A percentile compares a stretch with the other conserved stretches of the same genome.
phyloP scores from a whole-genome alignment of 2,888 invertebrate species.

The Campoplex capitator region DNA sequence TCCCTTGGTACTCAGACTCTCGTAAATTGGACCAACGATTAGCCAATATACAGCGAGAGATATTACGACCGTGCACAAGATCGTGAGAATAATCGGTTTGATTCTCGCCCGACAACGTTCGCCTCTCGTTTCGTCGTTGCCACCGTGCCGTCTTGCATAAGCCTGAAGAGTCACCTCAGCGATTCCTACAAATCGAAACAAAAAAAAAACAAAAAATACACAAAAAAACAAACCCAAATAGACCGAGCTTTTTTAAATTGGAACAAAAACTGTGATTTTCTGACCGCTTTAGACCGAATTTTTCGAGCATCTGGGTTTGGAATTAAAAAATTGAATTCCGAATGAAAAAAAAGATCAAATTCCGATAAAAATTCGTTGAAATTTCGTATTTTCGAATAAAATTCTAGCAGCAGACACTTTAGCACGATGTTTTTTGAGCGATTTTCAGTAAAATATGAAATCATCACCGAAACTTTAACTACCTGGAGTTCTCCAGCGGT shows the following conservation, averaged over 20 bases:
- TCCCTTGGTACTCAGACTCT: conserved; percentile 60
- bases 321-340: too few species aligned
- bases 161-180: conserved; percentile 75
- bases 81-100: conserved; percentile 71
- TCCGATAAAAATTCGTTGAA: neutral
- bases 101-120: conserved; percentile 72
- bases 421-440: neutral
- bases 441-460: neutral
- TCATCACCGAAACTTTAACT: conserved; percentile 4
- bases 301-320: neutral
- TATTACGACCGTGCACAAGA: conserved; percentile 70
- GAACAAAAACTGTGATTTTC: neutral
- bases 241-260: neutral
- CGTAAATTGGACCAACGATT: conserved; percentile 73
- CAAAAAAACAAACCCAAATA: neutral
- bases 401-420: neutral
- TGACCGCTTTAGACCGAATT: neutral
- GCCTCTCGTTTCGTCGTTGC: conserved; percentile 45
- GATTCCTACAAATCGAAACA: conserved; percentile 69
- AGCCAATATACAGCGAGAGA: conserved; percentile 76
- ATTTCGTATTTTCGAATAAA: neutral
- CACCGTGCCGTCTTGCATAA: conserved; percentile 72
- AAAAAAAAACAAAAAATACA: neutral
- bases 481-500: conserved; percentile 70
- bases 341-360: neutral